These are phyloP conservation scores for Casuarius casuarius DNA, from an alignment of 2,113 vertebrate species.

Conservation along the genomic window DNA sequence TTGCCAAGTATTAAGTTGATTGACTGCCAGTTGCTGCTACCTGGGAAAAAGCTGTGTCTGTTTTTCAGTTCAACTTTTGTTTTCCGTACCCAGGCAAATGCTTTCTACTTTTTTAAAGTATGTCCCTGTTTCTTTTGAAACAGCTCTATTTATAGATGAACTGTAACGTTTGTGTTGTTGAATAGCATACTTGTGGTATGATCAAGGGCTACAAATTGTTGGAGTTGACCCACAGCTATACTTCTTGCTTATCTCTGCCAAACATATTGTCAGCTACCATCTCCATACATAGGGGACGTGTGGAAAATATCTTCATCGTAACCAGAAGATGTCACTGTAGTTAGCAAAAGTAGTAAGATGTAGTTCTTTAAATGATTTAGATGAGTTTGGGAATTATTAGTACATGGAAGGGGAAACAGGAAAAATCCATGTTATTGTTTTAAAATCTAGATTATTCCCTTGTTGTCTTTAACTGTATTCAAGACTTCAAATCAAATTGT, in stretches of 20 bases:
- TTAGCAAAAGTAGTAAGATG: neutral
- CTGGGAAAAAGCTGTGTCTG: neutral
- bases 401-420: neutral
- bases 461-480: neutral
- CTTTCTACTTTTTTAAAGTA: neutral
- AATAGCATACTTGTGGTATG: neutral
- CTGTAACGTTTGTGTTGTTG: neutral
- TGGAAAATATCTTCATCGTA: neutral
- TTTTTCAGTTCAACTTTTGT: neutral
- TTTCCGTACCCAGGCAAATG: neutral
- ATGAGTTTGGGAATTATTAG: neutral
- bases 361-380: neutral
- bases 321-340: constrained; percentile 63
- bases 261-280: neutral
- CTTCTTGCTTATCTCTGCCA: neutral
- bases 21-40: neutral
- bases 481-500: neutral
- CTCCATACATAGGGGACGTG: neutral
- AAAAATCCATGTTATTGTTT: neutral
- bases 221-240: neutral
- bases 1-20: neutral
- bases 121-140: neutral
- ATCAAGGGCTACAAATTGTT: neutral
- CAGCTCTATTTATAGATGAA: neutral
- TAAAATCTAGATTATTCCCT: fast-evolving